A percentile compares a stretch with the other conserved stretches of the same genome.
Conservation (phyloP, 2,797 vertebrate genomes). For the Chromobotia macracanthus region DNA sequence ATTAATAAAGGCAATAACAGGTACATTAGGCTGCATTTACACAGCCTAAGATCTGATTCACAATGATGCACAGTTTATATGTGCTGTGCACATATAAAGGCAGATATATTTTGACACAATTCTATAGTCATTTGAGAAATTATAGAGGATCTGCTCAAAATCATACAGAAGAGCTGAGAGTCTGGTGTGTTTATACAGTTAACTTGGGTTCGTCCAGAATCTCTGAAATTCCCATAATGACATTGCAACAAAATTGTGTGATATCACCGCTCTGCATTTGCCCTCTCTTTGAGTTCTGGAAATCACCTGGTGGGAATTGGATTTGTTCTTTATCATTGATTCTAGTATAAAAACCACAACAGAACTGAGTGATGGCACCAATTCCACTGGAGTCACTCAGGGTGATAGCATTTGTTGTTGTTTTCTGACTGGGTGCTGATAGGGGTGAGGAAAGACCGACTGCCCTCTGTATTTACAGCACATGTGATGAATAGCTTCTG, state of each 20-base stretch:
- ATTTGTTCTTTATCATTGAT: conserved; percentile 37
- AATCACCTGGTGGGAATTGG: conserved; percentile 11
- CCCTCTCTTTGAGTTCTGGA: neutral
- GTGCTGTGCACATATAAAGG: too few species aligned
- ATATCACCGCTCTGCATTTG: neutral
- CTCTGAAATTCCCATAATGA: conserved; percentile 16
- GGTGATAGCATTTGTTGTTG: conserved; percentile 25
- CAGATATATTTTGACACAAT: too few species aligned
- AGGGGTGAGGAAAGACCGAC: conserved; percentile 19
- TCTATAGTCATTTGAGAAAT: too few species aligned
- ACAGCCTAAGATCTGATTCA: too few species aligned
- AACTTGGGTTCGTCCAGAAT: neutral
- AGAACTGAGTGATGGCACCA: conserved; percentile 27
- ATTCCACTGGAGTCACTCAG: conserved; percentile 30
- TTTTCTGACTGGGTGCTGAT: conserved; percentile 23
- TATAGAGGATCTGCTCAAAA: too few species aligned
- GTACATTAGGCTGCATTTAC: too few species aligned
- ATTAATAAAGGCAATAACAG: too few species aligned
- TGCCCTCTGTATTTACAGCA: neutral
- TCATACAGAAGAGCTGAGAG: too few species aligned
- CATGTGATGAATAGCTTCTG: conserved; percentile 25
- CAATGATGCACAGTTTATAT: too few species aligned
- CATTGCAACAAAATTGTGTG: neutral
- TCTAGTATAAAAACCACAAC: conserved; percentile 16
- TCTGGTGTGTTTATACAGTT: too few species aligned